These are phyloP conservation scores for Atlantisia rogersi DNA, from an alignment of 2,113 vertebrate species.

Conservation along the genomic window DNA sequence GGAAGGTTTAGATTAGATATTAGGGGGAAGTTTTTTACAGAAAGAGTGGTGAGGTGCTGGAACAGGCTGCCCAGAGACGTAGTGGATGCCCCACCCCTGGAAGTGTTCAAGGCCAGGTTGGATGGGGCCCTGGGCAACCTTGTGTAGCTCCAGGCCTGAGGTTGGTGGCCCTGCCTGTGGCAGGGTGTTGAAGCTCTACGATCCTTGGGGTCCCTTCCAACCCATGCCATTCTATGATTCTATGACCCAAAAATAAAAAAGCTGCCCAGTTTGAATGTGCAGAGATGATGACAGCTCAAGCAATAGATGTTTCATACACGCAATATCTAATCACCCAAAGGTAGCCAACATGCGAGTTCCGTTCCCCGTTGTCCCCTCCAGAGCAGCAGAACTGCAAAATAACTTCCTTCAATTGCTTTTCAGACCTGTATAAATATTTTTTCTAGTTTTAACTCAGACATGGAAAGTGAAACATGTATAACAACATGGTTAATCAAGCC, in stretches of 20 bases:
- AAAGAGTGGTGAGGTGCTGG: too few relatives aligned
- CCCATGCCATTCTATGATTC: too few relatives aligned
- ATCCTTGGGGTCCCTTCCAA: too few relatives aligned
- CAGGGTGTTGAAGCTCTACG: too few relatives aligned
- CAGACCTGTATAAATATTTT: not conserved
- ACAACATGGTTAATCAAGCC: not conserved
- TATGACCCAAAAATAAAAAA: not conserved
- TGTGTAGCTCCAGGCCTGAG: too few relatives aligned
- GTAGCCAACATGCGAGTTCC: not conserved
- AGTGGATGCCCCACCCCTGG: too few relatives aligned
- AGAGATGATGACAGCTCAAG: not conserved
- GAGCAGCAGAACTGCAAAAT: not conserved
- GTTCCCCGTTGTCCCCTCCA: fast-evolving
- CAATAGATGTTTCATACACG: not conserved
- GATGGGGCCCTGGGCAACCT: too few relatives aligned
- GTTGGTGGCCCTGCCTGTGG: too few relatives aligned
- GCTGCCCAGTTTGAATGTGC: not conserved
- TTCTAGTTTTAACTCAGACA: not conserved
- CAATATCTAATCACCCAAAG: not conserved
- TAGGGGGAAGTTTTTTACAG: too few relatives aligned
- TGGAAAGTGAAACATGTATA: not conserved
- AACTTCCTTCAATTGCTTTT: not conserved
- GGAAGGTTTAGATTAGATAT: too few relatives aligned
- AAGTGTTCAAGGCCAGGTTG: too few relatives aligned
- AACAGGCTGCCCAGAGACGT: too few relatives aligned